Base-by-base conservation (phyloP, 2,113 vertebrate genomes). In the Anser brachyrhynchus region DNA sequence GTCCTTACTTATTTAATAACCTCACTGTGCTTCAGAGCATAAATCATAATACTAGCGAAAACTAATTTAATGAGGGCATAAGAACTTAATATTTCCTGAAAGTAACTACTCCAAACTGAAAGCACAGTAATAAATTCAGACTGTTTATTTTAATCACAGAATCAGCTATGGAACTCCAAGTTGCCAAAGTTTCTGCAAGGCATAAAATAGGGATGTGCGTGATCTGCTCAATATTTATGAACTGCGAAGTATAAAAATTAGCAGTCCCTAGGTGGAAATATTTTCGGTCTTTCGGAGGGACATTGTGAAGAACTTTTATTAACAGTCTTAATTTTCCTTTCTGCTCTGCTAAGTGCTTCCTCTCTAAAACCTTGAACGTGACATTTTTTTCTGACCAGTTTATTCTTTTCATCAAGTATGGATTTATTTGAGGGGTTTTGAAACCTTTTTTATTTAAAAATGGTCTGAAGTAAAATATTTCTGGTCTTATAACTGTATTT, bases 181-280 rank as follows among this genome's bases (percentile, higher is more conserved):
- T 70, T 95, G 77, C 78, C 82, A 49, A 57, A 92, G 41, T 93
- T 83, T 92, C 87, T 66, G 5, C 74, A 75, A 87, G 89, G 79
- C 86, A 71, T 82, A 79, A 93, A 91, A 87, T 52, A 75, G 23
- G 22, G 75, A 90, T 90, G 44, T 81, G 13, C n/a, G 6, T 52
- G 78, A 83, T 80, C 87, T 81, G 89, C 80, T 90, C 54, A 61
- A 87, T 95, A 91, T 91, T 96, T 94, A 95, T 96, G 93, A 91
- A 29, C 77, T 20, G 4, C 57, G 55, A 93, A 87, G 46, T 75
- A 89, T 52, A 84, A 92, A 88, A 92, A 88, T 90, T 64, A 59
- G 39, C n/a, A 79, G 61, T 78, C 59, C 51, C 65, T 90, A 23
- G 25, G 41, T 73, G 39, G 44, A 91, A 70, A 69, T 51, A 58